Evolutionary conservation across 1,140 invertebrate genomes (phyloP), one percentile per base, ranked within the genome.

Genomic region (Triops longicaudatus): DNA sequence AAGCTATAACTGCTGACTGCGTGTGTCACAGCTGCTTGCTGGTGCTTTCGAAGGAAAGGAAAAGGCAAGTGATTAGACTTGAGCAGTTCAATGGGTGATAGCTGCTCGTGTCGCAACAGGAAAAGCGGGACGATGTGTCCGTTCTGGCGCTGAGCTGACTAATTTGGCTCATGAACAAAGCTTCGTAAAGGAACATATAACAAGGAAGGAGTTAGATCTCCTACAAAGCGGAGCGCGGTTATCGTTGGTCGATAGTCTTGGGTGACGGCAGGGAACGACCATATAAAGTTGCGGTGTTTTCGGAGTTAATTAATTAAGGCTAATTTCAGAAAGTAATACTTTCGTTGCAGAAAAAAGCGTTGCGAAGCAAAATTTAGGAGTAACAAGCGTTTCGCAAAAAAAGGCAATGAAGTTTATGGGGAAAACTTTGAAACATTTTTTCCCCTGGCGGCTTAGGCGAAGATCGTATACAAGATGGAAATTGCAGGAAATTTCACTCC

Each of bases 401-500:
- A 37, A 37, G 31, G 2, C 31, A 4, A 37, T 37, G 31, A 7
- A 37, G 2, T n/a, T 37, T 37, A 37, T 37, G 2, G 31, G 2
- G 31, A 37, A n/a, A n/a, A 37, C 31, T 7, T 4, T 4, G 31
- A 37, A 7, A 2, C 31, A 37, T 37, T 37, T 37, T 7, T 37
- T 37, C 31, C 31, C 31, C 31, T 37, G 31, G 31, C 50, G 50
- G 22, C 17, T 9, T 5, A 63, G 22, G 14, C 17, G 50, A 63
- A 63, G 50, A 5, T 63, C 6, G 50, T 63, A 63, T 63, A 63
- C 10, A 63, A 63, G 50, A 63, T 63, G 50, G 50, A 63, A 63
- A 63, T 63, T 63, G 50, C 50, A 63, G 50, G 50, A 63, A 63
- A 63, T 63, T 63, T 63, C 50, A 22, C 50, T 63, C 50, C 50